These are phyloP conservation scores for Coenonympha glycerion DNA, from an alignment of 2,888 invertebrate species.

Conservation along the genomic window DNA sequence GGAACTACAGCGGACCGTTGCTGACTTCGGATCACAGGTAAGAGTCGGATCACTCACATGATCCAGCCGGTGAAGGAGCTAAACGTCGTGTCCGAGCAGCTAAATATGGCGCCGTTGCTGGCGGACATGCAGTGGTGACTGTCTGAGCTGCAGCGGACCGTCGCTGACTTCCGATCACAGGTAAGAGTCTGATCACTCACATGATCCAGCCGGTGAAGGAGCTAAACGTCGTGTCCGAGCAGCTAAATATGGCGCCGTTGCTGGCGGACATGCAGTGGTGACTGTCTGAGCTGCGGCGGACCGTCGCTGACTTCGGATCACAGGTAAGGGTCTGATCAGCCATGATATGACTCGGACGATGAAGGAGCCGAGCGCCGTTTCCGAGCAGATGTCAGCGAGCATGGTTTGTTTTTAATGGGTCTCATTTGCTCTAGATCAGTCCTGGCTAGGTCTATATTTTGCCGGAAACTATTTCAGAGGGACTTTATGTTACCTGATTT, in stretches of 20 bases:
- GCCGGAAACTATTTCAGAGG: no score
- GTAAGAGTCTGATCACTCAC: conserved; percentile 35
- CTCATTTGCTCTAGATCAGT: no score
- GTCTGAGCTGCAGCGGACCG: conserved; percentile 71
- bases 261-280: conserved; percentile 75
- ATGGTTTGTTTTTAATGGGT: no score
- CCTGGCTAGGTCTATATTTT: no score
- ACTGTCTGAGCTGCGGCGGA: conserved; percentile 70
- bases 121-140: conserved; percentile 76
- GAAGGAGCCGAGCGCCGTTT: conserved; percentile 67
- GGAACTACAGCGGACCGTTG: conserved; percentile 74
- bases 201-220: conserved; percentile 56
- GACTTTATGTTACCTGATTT: no score
- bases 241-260: conserved; percentile 76
- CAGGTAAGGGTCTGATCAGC: conserved; percentile 44
- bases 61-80: conserved; percentile 63
- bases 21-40: conserved; percentile 77
- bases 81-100: conserved; percentile 72
- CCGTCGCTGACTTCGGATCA: conserved; percentile 77
- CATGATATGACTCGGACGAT: neutral
- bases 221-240: conserved; percentile 74
- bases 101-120: conserved; percentile 76
- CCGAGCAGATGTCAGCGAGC: conserved; percentile 75
- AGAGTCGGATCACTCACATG: conserved; percentile 15
- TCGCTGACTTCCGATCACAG: conserved; percentile 78